Evolutionary conservation across 30 jellyfish, hydroid and myxozoan species (phyloP), one percentile per base, ranked within the genome.

Genomic region (Calvadosia cruxmelitensis): DNA sequence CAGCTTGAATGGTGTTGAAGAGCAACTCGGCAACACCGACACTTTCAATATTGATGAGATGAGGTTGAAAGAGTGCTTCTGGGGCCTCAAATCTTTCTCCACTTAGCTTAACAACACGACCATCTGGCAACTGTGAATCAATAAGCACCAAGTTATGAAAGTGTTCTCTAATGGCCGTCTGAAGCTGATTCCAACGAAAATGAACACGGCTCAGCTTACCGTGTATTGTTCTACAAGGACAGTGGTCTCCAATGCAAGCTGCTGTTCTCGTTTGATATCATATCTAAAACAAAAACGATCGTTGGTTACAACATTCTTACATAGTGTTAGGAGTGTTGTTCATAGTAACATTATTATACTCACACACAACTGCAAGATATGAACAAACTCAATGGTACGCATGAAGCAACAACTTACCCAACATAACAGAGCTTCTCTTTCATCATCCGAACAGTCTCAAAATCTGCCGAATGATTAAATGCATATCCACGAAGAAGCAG

Each of bases 401-500:
- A n/a, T 10, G 7, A 1, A 29, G 31, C 25, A 61, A 65, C 64
- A 52, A 33, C 75, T 52, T 67, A 92, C 99, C 99, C 99, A 48
- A 92, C 99, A 66, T 92, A 92, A 74, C 99, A 92, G n/a, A 84
- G 92, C 53, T 92, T 84, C 73, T 92, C 99, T 65, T 92, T 92
- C 99, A 92, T 84, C 99, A 92, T 92, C 31, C 99, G 92, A 13
- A 84, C 99, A 42, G 99, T 92, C 71, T 92, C 99, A 69, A 92
- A 92, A 71, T 92, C 99, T 50, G 99, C 99, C 1, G 99, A 57
- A 52, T 92, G 99, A 68, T 92, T 92, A 80, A 92, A 92, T 2
- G 99, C 96, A 69, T 92, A 92, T 5, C 99, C 99, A 20, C 99
- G 93, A 31, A 92, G 79, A n/a, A 92, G 81, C 65, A 92, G 84